phyloP scores from a whole-genome alignment of 2,797 vertebrate species.

The Cyprinodon diabolis region DNA sequence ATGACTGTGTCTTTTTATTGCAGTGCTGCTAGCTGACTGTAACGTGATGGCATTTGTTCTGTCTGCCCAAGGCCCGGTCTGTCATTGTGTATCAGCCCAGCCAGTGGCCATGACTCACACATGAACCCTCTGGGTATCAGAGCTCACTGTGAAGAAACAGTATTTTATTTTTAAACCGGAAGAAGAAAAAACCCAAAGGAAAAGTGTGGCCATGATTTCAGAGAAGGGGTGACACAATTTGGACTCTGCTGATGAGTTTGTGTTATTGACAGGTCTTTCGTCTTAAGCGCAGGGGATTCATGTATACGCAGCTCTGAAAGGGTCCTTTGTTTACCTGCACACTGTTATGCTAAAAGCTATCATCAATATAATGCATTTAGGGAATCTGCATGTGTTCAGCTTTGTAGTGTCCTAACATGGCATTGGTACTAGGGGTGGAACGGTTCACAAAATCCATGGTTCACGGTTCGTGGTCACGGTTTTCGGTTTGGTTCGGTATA shows the following conservation, averaged over 20 bases:
- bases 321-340: neutral
- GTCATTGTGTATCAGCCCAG: slow-evolving; percentile 65
- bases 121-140: slow-evolving; percentile 48
- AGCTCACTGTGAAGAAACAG: slow-evolving; percentile 41
- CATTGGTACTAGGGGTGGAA: too few species aligned
- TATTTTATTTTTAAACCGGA: slow-evolving; percentile 43
- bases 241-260: slow-evolving; percentile 16
- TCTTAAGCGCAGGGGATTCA: slow-evolving; percentile 22
- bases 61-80: slow-evolving; percentile 63
- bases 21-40: slow-evolving; percentile 46
- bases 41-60: slow-evolving; percentile 71
- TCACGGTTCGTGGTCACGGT: too few species aligned
- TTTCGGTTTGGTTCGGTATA: too few species aligned
- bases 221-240: slow-evolving; percentile 1
- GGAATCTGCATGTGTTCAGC: neutral
- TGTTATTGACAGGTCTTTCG: slow-evolving; percentile 28
- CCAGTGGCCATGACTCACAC: slow-evolving; percentile 71
- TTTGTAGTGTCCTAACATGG: neutral
- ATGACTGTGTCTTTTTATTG: slow-evolving; percentile 53
- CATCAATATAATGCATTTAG: slow-evolving; percentile 22
- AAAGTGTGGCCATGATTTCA: neutral
- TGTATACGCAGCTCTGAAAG: slow-evolving; percentile 14
- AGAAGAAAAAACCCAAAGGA: slow-evolving; percentile 29
- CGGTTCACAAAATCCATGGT: too few species aligned
- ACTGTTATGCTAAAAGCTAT: slow-evolving; percentile 1